Percentiles rank a stretch among this genome's conserved stretches.
Evolutionary conservation across 2,797 vertebrate species (phyloP).

Genomic region (Tenualosa ilisha): DNA sequence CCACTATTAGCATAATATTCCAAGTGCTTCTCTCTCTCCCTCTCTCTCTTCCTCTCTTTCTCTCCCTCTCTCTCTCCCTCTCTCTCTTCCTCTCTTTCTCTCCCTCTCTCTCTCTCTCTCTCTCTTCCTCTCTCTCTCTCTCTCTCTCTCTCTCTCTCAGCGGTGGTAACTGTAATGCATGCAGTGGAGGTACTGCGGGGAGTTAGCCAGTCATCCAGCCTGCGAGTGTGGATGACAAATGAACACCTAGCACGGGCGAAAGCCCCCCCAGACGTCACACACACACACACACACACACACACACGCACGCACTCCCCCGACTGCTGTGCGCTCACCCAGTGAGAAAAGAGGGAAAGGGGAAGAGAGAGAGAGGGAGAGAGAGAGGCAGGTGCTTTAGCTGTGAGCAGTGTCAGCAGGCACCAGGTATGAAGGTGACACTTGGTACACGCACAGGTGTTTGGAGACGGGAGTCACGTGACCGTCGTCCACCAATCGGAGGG

Average conservation of each 20-base stretch:
- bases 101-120: too few species aligned
- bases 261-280: neutral
- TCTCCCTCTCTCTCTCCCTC: neutral
- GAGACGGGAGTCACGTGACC: neutral
- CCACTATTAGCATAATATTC: slow-evolving; percentile 21
- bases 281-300: neutral
- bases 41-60: neutral
- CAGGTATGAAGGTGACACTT: neutral
- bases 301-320: too few species aligned
- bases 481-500: too few species aligned
- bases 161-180: neutral
- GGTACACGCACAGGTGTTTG: neutral
- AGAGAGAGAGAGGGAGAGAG: too few species aligned
- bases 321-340: too few species aligned
- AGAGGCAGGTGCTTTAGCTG: neutral
- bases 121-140: too few species aligned
- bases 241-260: neutral
- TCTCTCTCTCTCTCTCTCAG: neutral
- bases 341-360: too few species aligned
- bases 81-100: neutral
- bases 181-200: neutral
- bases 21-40: neutral
- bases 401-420: neutral
- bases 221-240: slow-evolving; percentile 7
- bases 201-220: neutral